Conservation (phyloP, 2,888 invertebrate genomes). For the Agrotis puta region DNA sequence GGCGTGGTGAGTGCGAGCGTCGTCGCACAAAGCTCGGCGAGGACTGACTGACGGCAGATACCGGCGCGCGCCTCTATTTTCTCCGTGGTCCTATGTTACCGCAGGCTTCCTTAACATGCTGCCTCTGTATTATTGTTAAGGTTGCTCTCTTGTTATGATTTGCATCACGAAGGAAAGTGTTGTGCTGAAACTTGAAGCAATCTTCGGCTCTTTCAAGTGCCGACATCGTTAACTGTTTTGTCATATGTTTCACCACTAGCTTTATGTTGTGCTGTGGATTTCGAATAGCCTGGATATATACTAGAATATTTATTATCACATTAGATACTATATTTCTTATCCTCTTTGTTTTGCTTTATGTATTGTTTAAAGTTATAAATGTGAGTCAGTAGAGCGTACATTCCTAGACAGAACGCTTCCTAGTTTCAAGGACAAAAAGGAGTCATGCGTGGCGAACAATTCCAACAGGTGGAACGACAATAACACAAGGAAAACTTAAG, state of each 20-base stretch:
- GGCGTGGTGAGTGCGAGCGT: slow-evolving; percentile 60
- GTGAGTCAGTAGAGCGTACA: not conserved
- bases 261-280: slow-evolving; percentile 1
- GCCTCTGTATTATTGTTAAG: slow-evolving; percentile 43
- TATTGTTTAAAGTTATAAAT: not conserved
- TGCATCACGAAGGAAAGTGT: slow-evolving; percentile 53
- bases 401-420: no score
- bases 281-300: no score
- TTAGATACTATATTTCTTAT: not conserved
- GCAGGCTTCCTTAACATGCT: slow-evolving; percentile 15
- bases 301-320: not conserved
- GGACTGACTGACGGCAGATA: slow-evolving; percentile 41
- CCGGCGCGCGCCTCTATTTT: slow-evolving; percentile 56
- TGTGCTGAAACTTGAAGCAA: slow-evolving; percentile 32
- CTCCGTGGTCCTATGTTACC: slow-evolving; percentile 41
- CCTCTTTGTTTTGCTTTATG: not conserved
- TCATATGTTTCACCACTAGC: slow-evolving; percentile 33
- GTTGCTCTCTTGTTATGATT: slow-evolving; percentile 53
- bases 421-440: not conserved
- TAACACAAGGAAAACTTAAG: not conserved
- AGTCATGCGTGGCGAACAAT: not conserved
- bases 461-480: slow-evolving; percentile 21
- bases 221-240: slow-evolving; percentile 37
- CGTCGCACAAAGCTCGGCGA: slow-evolving; percentile 57
- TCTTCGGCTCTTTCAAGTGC: slow-evolving; percentile 23